Base-by-base conservation (phyloP, 2,888 invertebrate genomes). In the Cynaeus angustus region DNA sequence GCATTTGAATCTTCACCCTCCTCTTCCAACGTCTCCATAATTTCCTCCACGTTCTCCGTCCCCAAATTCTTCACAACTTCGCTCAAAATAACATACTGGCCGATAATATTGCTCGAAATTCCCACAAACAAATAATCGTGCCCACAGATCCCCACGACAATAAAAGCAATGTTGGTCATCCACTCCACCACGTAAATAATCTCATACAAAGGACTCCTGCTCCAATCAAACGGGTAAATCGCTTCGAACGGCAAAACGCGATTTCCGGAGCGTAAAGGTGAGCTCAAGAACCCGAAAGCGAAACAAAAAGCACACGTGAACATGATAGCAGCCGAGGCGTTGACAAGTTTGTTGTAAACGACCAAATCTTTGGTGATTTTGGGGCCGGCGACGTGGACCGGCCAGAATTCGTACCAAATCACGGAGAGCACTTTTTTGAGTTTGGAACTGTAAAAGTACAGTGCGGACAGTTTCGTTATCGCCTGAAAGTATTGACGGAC, bases 81-180 rank as follows among this genome's bases (percentile, higher is more conserved):
- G 26, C 53, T 33, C 21, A 74, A 30, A 8, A 72, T 50, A 12
- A 67, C 61, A 37, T 72, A 74, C 59, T 74, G 74, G 26, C 37
- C 64, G 0, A 64, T 48, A 0, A 74, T 26, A 21, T 67, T 72
- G 28, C 33, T 48, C 14, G 67, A 73, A 30, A 74, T 59, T 4
- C 70, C 71, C 55, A 72, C 58, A 58, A 74, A 73, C 30, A 72
- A 59, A 55, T 48, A 64, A 58, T 74, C 74, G 16, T 72, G 74
- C 68, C 59, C 73, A 30, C 66, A 43, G n/a, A 74, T 71, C 0
- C 56, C 52, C 1, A 37, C 30, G 2, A 64, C 13, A 5, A 74
- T 62, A 1, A 73, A n/a, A 33, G 68, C 64, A 8, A 48, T 53
- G 33, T 66, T 68, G 8, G 65, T 59, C 21, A 73, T 33, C 37